Evolutionary conservation across 2,888 invertebrate genomes (phyloP).

Genomic region (Melanargia galathea): DNA sequence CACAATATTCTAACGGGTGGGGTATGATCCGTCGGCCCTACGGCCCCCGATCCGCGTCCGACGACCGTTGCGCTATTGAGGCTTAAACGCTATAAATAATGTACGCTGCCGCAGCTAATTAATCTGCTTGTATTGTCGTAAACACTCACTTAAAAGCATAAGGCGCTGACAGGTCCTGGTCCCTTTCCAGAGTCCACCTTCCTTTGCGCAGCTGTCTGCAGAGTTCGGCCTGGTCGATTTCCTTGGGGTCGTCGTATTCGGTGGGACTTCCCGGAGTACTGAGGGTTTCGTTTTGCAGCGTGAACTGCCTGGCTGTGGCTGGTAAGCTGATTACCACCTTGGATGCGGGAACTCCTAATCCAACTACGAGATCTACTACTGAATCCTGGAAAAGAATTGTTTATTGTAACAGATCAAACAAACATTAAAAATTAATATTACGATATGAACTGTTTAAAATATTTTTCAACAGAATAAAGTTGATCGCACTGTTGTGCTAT

Average conservation of each 20-base stretch:
- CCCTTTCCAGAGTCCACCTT: slow-evolving; percentile 88
- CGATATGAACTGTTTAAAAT: not conserved
- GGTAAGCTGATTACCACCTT: slow-evolving; percentile 88
- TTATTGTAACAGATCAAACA: not conserved
- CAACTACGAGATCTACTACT: slow-evolving; percentile 86
- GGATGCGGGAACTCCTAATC: slow-evolving; percentile 86
- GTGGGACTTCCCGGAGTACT: slow-evolving; percentile 87
- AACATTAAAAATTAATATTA: not conserved
- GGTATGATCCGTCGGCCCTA: too few relatives aligned
- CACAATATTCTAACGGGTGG: too few relatives aligned
- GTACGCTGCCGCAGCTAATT: too few relatives aligned
- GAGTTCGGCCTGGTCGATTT: slow-evolving; percentile 83
- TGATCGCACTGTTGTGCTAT: too few relatives aligned
- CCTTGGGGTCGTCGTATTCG: slow-evolving; percentile 78
- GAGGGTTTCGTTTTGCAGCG: slow-evolving; percentile 83
- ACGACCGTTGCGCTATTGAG: too few relatives aligned
- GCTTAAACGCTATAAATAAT: too few relatives aligned
- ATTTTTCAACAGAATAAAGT: not conserved
- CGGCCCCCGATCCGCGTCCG: too few relatives aligned
- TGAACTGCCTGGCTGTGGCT: slow-evolving; percentile 86
- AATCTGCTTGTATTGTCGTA: too few relatives aligned
- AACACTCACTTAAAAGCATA: slow-evolving; percentile 85
- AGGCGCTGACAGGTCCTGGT: slow-evolving; percentile 89
- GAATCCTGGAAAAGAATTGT: slow-evolving; percentile 83
- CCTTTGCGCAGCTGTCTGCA: slow-evolving; percentile 82